Conservation (phyloP, 2,797 vertebrate species). For the Nannoperca australis region DNA sequence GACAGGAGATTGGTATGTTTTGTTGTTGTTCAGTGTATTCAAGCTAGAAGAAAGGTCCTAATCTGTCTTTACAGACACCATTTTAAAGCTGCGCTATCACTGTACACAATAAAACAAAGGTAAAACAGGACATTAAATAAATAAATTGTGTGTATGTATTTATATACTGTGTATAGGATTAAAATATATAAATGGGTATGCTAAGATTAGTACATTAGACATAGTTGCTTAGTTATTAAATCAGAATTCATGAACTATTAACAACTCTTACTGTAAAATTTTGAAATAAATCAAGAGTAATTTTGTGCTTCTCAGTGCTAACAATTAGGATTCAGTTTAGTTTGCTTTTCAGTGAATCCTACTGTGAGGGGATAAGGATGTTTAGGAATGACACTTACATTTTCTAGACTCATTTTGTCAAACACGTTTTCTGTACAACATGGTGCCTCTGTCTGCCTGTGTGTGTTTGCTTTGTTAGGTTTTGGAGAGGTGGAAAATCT, state of each 20-base stretch:
- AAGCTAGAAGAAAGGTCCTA: conserved; percentile 7
- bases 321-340: not conserved
- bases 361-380: not conserved
- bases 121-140: not conserved
- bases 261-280: not conserved
- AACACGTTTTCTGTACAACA: not conserved
- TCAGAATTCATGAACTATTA: not conserved
- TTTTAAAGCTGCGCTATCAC: no score
- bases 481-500: not conserved
- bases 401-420: not conserved
- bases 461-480: not conserved
- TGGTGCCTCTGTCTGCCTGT: not conserved
- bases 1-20: conserved; percentile 8
- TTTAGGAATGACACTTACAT: not conserved
- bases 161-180: not conserved
- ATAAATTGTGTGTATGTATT: no score
- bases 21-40: conserved; percentile 25
- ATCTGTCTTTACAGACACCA: no score
- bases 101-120: not conserved
- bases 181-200: not conserved
- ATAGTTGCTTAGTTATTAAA: not conserved
- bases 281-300: not conserved
- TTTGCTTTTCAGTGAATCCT: not conserved
- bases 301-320: not conserved
- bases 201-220: no score